Evolutionary conservation across 2,113 vertebrate genomes (phyloP).

Genomic region (Lota lota): DNA sequence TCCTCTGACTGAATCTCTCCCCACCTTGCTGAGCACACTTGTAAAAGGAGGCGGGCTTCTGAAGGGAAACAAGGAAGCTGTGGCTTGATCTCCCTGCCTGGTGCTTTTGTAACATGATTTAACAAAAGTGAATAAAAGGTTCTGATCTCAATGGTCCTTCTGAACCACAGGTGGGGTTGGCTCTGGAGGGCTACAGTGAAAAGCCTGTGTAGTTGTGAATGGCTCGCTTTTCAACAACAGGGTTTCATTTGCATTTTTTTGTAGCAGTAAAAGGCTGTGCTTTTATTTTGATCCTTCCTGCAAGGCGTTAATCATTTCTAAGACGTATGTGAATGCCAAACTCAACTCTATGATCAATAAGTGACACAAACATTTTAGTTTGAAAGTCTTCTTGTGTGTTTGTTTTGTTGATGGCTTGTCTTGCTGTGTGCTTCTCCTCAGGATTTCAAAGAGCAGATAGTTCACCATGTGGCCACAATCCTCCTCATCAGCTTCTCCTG

Average conservation of each 20-base stretch:
- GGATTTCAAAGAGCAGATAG: constrained; percentile 95
- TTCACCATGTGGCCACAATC: constrained; percentile 92
- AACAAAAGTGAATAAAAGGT: constrained; percentile 1
- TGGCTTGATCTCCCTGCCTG: not conserved
- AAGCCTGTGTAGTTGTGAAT: constrained; percentile 18
- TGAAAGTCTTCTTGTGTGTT: too few species aligned
- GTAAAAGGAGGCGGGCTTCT: not conserved
- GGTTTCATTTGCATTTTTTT: constrained; percentile 6
- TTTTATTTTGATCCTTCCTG: not conserved
- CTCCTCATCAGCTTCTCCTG: constrained; percentile 91
- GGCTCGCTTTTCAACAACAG: not conserved
- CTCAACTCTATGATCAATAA: constrained; percentile 44
- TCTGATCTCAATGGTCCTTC: constrained; percentile 19
- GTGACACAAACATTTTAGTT: constrained; percentile 22
- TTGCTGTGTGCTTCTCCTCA: constrained; percentile 41
- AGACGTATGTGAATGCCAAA: not conserved
- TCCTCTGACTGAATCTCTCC: too few species aligned
- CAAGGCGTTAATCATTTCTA: constrained; percentile 49
- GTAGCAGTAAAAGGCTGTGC: not conserved
- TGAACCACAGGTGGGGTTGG: too few species aligned
- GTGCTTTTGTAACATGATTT: constrained; percentile 21
- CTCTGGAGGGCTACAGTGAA: too few species aligned
- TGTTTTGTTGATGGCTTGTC: too few species aligned
- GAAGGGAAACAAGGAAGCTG: not conserved
- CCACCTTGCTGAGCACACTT: not conserved